phyloP scores from a whole-genome alignment of 1,140 invertebrate genomes.

The Pseudoatta argentina region DNA sequence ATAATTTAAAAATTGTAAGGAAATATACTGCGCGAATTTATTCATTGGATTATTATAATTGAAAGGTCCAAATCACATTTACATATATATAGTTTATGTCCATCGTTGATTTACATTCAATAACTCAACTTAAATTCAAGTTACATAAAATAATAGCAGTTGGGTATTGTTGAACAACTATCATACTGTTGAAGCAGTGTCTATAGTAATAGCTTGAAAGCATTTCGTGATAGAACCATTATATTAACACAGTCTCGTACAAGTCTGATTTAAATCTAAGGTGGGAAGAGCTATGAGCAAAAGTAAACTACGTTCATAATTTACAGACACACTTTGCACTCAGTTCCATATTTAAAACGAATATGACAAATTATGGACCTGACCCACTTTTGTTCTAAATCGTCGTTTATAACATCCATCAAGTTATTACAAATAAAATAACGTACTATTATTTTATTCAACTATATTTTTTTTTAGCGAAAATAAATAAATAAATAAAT shows the following conservation, averaged over 20 bases:
- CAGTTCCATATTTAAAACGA: constrained; percentile 2
- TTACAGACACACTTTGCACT: constrained; percentile 17
- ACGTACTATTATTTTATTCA: background rate
- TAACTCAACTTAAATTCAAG: constrained; percentile 5
- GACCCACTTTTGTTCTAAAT: background rate
- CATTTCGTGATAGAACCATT: constrained; percentile 39
- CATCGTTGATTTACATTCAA: background rate
- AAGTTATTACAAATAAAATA: constrained; percentile 2
- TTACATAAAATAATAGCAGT: background rate
- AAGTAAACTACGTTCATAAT: constrained; percentile 47
- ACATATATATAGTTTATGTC: background rate
- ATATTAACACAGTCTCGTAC: constrained; percentile 34
- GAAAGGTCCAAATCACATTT: background rate
- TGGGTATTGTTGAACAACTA: constrained; percentile 6
- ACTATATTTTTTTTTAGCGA: background rate
- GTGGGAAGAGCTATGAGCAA: background rate
- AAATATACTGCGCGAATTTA: background rate
- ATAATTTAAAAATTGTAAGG: background rate
- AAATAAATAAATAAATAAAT: background rate
- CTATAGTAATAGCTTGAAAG: constrained; percentile 20
- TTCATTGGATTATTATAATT: background rate
- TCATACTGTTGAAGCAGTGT: background rate
- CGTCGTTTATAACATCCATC: background rate
- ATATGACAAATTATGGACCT: constrained; percentile 20
- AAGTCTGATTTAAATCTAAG: constrained; percentile 46